A percentile compares a stretch with the other conserved stretches of the same genome.
Evolutionary conservation across 2,113 vertebrate genomes (phyloP).

Genomic region (Phalacrocorax brasilianus): DNA sequence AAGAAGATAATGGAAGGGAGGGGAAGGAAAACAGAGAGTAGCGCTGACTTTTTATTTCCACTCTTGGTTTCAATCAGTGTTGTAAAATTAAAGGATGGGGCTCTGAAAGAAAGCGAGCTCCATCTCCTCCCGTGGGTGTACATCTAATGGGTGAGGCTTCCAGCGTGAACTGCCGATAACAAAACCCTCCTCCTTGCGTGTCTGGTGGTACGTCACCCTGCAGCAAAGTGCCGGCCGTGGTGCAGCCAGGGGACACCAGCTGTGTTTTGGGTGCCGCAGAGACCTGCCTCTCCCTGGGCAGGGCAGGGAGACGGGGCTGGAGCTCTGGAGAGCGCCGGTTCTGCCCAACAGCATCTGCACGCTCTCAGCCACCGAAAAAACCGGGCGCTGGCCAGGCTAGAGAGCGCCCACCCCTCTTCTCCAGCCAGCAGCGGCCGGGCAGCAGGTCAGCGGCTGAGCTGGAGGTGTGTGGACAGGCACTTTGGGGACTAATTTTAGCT

Average conservation of each 20-base stretch:
- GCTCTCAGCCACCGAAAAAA: rapidly evolving
- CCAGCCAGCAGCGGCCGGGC: not conserved
- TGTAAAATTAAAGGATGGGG: slow-evolving; percentile 47
- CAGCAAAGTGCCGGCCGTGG: rapidly evolving
- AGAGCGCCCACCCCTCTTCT: rapidly evolving
- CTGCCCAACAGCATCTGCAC: rapidly evolving
- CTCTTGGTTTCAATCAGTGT: slow-evolving; percentile 54
- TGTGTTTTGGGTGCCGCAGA: not conserved
- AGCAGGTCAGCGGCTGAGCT: not conserved
- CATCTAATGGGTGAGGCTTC: not conserved
- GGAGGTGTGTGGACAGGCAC: not conserved
- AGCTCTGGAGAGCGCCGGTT: rapidly evolving
- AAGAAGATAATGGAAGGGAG: slow-evolving; percentile 64
- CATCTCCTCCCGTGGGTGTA: not conserved
- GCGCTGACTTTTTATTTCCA: slow-evolving; percentile 63
- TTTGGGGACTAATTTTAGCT: not conserved
- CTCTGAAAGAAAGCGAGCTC: not conserved
- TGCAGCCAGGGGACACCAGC: rapidly evolving
- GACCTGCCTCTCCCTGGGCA: not conserved
- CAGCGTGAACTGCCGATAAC: rapidly evolving
- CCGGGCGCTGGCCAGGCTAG: not conserved
- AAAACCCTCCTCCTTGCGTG: not conserved
- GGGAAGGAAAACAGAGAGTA: slow-evolving; percentile 39
- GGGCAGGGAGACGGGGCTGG: not conserved
- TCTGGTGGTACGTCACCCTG: rapidly evolving